Percentiles rank a stretch among this genome's conserved stretches.
phyloP scores from a whole-genome alignment of 92 coral and sea anemone genomes.

The Phymanthus crucifer region DNA sequence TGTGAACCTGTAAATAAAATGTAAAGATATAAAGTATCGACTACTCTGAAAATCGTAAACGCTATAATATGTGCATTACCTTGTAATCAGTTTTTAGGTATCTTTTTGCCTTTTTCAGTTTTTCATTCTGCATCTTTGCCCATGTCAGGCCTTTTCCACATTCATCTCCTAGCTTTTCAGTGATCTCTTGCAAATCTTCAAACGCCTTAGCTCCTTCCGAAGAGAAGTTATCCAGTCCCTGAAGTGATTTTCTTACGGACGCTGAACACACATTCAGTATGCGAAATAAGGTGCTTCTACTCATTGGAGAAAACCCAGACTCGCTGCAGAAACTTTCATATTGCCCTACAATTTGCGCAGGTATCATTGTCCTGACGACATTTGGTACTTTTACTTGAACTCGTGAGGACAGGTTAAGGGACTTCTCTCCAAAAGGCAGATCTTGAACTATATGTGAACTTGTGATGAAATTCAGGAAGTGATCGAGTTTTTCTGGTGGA shows the following conservation, averaged over 20 bases:
- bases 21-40: background rate
- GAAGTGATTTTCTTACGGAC: conserved; percentile 46
- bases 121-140: conserved; percentile 51
- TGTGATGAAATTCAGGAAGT: conserved; percentile 42
- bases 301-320: conserved; percentile 48
- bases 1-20: conserved; percentile 34
- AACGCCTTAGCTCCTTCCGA: conserved; percentile 49
- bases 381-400: conserved; percentile 31
- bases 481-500: conserved; percentile 35
- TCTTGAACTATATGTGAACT: conserved; percentile 43
- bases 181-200: conserved; percentile 54
- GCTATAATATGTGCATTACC: conserved; percentile 7
- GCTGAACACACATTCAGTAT: conserved; percentile 55
- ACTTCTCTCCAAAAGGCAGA: conserved; percentile 42
- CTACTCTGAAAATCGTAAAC: no score
- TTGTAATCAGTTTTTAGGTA: conserved; percentile 54
- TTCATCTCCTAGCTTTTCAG: conserved; percentile 56
- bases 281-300: conserved; percentile 41
- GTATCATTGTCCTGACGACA: conserved; percentile 40
- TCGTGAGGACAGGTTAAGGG: conserved; percentile 25
- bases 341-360: conserved; percentile 49
- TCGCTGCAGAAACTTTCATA: conserved; percentile 34
- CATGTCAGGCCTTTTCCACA: conserved; percentile 50
- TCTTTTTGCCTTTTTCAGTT: conserved; percentile 45
- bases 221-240: conserved; percentile 17